Percentiles rank a stretch among this genome's conserved stretches.
These are phyloP conservation scores for Sus scrofa DNA, from an alignment of 2,113 vertebrate genomes.

Conservation along the genomic window DNA sequence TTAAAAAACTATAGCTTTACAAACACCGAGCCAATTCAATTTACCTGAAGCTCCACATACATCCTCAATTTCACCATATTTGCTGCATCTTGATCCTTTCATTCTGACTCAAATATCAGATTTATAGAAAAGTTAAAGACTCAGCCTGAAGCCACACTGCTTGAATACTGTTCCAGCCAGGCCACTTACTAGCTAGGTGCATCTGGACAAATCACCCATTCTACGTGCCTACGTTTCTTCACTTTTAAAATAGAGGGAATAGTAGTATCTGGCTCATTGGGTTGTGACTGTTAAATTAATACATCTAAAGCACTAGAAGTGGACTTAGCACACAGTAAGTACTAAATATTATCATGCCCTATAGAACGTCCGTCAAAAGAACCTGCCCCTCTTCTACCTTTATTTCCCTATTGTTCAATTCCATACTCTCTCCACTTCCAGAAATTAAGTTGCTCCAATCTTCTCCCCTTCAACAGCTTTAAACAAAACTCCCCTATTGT, in stretches of 20 bases:
- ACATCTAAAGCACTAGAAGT: background rate
- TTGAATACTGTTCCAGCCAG: background rate
- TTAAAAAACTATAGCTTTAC: background rate
- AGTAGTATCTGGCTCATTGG: background rate
- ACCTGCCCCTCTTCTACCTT: background rate
- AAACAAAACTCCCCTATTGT: background rate
- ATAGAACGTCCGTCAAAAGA: background rate
- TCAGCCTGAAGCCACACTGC: background rate
- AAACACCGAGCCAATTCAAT: background rate
- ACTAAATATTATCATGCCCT: background rate
- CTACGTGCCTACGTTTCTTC: background rate
- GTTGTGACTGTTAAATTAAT: background rate
- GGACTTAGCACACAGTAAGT: background rate
- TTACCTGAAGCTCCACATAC: background rate
- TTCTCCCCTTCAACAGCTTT: background rate
- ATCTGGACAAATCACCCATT: constrained; percentile 27
- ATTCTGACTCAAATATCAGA: background rate
- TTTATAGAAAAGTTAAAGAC: background rate
- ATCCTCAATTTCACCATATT: background rate
- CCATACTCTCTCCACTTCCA: background rate
- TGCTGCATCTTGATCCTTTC: background rate
- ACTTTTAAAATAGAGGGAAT: background rate
- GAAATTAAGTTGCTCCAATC: background rate
- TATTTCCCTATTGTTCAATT: background rate
- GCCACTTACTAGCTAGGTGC: background rate